A percentile compares a stretch with the other conserved stretches of the same genome.
phyloP scores from a whole-genome alignment of 2,113 vertebrate species.

The Rhizomys pruinosus region DNA sequence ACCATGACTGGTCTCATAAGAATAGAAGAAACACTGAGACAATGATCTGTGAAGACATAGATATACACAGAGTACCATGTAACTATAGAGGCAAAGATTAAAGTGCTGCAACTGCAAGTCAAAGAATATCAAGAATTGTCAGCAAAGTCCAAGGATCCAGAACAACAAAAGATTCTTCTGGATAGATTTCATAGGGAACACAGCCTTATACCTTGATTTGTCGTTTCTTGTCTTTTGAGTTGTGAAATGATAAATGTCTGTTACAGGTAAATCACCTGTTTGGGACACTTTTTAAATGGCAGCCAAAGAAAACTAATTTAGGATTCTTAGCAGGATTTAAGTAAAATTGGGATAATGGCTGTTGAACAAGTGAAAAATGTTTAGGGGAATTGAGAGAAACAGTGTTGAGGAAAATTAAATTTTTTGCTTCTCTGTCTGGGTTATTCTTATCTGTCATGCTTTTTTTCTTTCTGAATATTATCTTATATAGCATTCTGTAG shows the following conservation, averaged over 20 bases:
- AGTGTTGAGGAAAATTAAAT: not conserved
- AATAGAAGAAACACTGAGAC: conserved; percentile 42
- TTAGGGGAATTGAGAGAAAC: not conserved
- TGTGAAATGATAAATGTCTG: conserved; percentile 34
- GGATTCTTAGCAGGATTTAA: conserved; percentile 37
- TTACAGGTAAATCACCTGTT: conserved; percentile 35
- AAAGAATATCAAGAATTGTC: not conserved
- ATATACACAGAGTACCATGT: not conserved
- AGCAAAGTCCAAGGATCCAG: conserved; percentile 23
- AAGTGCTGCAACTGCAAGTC: conserved; percentile 26
- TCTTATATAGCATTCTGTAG: not conserved
- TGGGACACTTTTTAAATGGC: conserved; percentile 8
- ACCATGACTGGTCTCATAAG: not conserved
- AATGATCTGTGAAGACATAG: conserved; percentile 2
- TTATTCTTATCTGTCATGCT: conserved; percentile 33
- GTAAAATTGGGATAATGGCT: conserved; percentile 2
- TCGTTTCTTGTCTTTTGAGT: not conserved
- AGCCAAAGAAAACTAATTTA: conserved; percentile 34
- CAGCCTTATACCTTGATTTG: conserved; percentile 26
- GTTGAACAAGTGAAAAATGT: conserved; percentile 10
- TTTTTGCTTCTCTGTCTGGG: conserved; percentile 4
- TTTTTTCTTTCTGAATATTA: conserved; percentile 55
- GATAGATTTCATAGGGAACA: conserved; percentile 21
- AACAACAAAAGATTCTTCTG: conserved; percentile 8
- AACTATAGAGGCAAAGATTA: not conserved